Base-by-base conservation (phyloP, 2,113 vertebrate species). In the Elgaria multicarinata region DNA sequence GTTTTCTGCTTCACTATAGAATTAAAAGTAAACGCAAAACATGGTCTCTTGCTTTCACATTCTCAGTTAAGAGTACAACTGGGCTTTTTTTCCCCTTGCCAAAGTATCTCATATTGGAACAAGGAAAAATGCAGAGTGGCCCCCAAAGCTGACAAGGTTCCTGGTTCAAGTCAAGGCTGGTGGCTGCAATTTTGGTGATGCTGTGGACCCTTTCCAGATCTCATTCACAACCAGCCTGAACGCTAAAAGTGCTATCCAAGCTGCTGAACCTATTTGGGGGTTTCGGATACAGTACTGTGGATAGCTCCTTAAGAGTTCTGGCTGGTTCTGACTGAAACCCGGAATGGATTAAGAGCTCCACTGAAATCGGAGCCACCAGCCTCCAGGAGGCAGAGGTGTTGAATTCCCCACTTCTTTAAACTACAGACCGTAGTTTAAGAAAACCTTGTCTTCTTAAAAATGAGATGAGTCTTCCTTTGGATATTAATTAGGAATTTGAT, bases 21-120 rank as follows among this genome's bases (percentile, higher is more conserved):
- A 72, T 85, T 80, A 67, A 87, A 71, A 85, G 46, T 67, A 71
- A 87, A 87, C 80, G 76, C 44, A 69, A 69, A 87, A 64, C 14
- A 31, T 69, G n/a, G n/a, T 39, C 26, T 80, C 67, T 72, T 55
- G 6, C 64, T 79, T 80, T 80, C 44, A 69, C 46, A 71, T 53
- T 69, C 42, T 20, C 26, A 69, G 24, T 66, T 87, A 55, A 80
- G 28, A 50, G 18, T 67, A 50, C 33, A 39, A 69, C 31, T 80
- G 46, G 44, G 33, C 46, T 71, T 80, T 87, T 14, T 80, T 39
- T 62, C 7, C 4, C 3, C 69, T 67, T 81, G 2, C 42, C 7
- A 53, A 20, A 72, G 31, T 22, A 75, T 58, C 50, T 71, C 50
- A 39, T 39, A 36, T 12, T 71, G 64, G 53, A 50, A 69, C 18